Evolutionary conservation across 2,113 vertebrate species (phyloP).

Genomic region (Tragelaphus scriptus): DNA sequence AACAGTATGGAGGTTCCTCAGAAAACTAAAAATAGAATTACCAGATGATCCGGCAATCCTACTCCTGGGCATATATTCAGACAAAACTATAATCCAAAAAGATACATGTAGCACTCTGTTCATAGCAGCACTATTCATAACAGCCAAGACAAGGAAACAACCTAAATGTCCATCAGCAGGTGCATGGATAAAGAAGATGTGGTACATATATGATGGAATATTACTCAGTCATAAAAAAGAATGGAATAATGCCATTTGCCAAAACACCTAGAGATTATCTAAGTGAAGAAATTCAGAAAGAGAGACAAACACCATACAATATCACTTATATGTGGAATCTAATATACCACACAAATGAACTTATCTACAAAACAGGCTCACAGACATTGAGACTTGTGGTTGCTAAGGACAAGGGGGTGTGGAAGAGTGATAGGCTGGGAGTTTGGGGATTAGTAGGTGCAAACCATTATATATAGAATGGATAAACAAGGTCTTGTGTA

Average conservation of each 20-base stretch:
- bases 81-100: background rate
- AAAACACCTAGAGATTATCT: background rate
- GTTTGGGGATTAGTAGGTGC: background rate
- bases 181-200: background rate
- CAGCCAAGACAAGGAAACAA: background rate
- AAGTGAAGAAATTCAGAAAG: background rate
- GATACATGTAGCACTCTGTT: background rate
- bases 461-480: background rate
- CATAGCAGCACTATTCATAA: background rate
- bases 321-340: background rate
- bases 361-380: background rate
- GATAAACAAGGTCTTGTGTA: background rate
- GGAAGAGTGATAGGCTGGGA: background rate
- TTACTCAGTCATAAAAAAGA: background rate
- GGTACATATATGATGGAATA: background rate
- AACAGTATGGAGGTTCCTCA: background rate
- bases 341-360: background rate
- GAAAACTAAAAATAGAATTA: background rate
- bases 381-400: background rate
- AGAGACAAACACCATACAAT: background rate
- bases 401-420: background rate
- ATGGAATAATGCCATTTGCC: background rate
- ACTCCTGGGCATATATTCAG: background rate
- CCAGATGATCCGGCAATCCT: background rate
- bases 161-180: background rate